Evolutionary conservation across 1,140 invertebrate genomes (phyloP), one percentile per base, ranked within the genome.

Genomic region (Heliconius hewitsoni): DNA sequence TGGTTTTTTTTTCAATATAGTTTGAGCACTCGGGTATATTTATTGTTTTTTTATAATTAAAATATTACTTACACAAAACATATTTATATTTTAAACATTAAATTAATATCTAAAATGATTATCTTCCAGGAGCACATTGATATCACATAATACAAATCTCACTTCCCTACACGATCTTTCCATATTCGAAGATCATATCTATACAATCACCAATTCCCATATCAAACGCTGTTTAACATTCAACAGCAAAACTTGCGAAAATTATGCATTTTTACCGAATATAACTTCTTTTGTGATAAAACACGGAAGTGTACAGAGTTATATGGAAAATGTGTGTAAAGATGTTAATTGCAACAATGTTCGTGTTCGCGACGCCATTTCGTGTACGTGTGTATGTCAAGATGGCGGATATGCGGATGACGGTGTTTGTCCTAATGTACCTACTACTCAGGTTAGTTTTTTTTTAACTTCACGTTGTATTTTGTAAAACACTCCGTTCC

Each of bases 171-270:
- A 89, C 2, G 92, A 92, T 0, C 83, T 96, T 1, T 94, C 89
- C n/a, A 84, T 97, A 16, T 96, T 95, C 85, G 96, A 97, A 86
- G 95, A 97, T 83, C 88, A 95, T 66, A 88, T 96, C 1, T 97
- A 96, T 83, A 96, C 95, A 85, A 85, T 96, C 0, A 95, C 90
- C 27, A 92, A 93, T 23, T 89, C 95, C 71, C 91, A 94, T 50
- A 87, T 96, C 30, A 89, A 89, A 52, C 95, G 95, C 71, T 97
- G 96, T 83, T 88, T 93, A 11, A 83, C 96, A 1, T 95, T 92
- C 74, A 95, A 90, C 1, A 57, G 84, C 3, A 89, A 90, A 3
- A 80, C 74, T 0, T 96, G 96, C 79, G 82, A 91, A 73, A 86
- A 87, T 1, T 95, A 95, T 81, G 91, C 91, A 27, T 80, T 94